phyloP scores from a whole-genome alignment of 1,140 invertebrate genomes.

The Phthorimaea operculella region DNA sequence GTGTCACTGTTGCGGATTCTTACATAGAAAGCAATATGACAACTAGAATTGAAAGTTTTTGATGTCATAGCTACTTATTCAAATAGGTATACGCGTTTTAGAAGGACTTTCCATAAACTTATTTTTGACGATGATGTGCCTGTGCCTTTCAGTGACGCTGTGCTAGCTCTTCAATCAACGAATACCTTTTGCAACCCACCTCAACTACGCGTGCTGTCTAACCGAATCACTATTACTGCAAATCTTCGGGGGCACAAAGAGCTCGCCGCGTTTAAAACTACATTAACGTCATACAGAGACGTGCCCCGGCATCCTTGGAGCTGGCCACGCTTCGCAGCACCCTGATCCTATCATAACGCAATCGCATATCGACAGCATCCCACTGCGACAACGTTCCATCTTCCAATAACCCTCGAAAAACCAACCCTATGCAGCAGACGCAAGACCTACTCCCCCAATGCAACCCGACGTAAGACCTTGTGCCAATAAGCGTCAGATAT shows the following conservation, averaged over 20 bases:
- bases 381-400: slow-evolving; percentile 28
- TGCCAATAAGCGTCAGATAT: slow-evolving; percentile 28
- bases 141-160: no score
- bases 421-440: slow-evolving; percentile 23
- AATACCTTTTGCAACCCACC: no score
- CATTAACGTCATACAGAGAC: slow-evolving; percentile 43
- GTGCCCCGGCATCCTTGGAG: slow-evolving; percentile 27
- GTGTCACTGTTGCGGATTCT: no score
- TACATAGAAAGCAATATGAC: no score
- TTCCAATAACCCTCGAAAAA: slow-evolving; percentile 6
- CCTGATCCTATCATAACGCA: slow-evolving; percentile 66
- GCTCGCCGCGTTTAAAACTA: slow-evolving; percentile 34
- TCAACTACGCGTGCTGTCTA: not conserved
- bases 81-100: no score
- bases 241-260: slow-evolving; percentile 22
- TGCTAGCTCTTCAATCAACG: no score
- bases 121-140: no score
- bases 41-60: no score
- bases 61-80: no score
- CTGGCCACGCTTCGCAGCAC: slow-evolving; percentile 46
- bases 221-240: slow-evolving; percentile 15
- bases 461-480: slow-evolving; percentile 16
- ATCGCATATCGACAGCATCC: slow-evolving; percentile 41
- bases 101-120: no score
- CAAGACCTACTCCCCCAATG: slow-evolving; percentile 14